Percentiles rank a stretch among this genome's conserved stretches.
Conservation (phyloP, 2,113 vertebrate species). For the Silurus meridionalis region DNA sequence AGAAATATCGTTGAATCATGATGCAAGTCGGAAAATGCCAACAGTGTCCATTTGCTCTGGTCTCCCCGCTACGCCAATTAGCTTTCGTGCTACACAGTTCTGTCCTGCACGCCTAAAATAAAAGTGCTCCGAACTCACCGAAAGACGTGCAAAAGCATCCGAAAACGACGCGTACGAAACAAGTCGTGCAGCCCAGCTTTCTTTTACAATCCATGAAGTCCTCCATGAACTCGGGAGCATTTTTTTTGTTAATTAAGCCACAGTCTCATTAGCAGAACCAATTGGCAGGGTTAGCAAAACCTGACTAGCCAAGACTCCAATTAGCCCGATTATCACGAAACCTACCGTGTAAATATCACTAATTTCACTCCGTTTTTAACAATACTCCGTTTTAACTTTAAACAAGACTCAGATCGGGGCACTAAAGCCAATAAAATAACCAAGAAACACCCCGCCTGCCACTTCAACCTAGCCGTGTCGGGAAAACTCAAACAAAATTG, state of each 20-base stretch:
- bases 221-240: slow-evolving; percentile 15
- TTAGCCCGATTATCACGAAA: slow-evolving; percentile 39
- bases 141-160: slow-evolving; percentile 26
- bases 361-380: not conserved
- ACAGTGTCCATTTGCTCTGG: slow-evolving; percentile 35
- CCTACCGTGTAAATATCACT: slow-evolving; percentile 4
- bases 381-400: slow-evolving; percentile 11
- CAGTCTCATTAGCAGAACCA: slow-evolving; percentile 76
- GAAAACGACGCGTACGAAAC: slow-evolving; percentile 14
- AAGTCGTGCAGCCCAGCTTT: not conserved
- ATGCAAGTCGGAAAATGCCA: slow-evolving; percentile 53
- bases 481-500: slow-evolving; percentile 50
- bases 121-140: slow-evolving; percentile 46
- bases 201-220: not conserved
- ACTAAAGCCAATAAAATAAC: slow-evolving; percentile 16
- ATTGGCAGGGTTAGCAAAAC: slow-evolving; percentile 71
- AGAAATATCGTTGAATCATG: slow-evolving; percentile 1
- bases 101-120: slow-evolving; percentile 39
- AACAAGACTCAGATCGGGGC: not conserved
- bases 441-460: slow-evolving; percentile 66
- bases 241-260: slow-evolving; percentile 68
- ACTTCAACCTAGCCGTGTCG: slow-evolving; percentile 59
- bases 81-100: slow-evolving; percentile 52
- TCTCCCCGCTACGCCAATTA: slow-evolving; percentile 53
- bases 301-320: slow-evolving; percentile 27